A percentile compares a stretch with the other conserved stretches of the same genome.
These are phyloP conservation scores for Presbytis comata DNA, from an alignment of 2,797 vertebrate species.

Conservation along the genomic window DNA sequence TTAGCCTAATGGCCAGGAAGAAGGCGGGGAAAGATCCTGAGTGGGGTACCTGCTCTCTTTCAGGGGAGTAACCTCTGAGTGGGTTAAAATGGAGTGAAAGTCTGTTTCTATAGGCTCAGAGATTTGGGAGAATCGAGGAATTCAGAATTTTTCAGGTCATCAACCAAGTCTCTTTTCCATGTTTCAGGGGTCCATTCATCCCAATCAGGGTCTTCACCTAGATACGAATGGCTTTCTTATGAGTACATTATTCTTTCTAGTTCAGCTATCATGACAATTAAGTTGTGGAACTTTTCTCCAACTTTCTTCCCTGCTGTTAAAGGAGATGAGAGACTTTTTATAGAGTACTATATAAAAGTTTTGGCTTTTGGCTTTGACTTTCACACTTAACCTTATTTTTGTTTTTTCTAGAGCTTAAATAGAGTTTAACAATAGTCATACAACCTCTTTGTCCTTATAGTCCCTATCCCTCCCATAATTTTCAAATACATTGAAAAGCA, in stretches of 20 bases:
- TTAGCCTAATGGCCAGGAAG: neutral
- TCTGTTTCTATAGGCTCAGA: neutral
- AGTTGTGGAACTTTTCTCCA: neutral
- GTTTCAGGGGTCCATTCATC: neutral
- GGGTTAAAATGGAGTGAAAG: neutral
- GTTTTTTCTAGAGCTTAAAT: neutral
- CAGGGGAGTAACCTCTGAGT: neutral
- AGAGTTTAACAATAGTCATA: neutral
- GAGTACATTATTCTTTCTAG: neutral
- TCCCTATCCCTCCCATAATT: neutral
- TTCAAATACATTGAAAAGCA: neutral
- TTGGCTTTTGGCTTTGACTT: neutral
- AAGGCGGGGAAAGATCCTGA: neutral
- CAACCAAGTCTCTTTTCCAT: too few species aligned
- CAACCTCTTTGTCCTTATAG: neutral
- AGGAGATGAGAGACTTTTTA: neutral
- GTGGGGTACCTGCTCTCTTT: rapidly evolving
- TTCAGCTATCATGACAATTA: neutral
- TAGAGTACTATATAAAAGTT: neutral
- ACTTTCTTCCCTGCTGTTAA: neutral
- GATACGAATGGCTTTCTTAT: too few species aligned
- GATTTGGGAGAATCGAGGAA: neutral
- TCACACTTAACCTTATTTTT: neutral
- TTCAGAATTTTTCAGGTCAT: neutral
- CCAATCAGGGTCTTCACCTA: neutral